Base-by-base conservation (phyloP, 2,797 vertebrate species). In the Hyperoplus immaculatus region DNA sequence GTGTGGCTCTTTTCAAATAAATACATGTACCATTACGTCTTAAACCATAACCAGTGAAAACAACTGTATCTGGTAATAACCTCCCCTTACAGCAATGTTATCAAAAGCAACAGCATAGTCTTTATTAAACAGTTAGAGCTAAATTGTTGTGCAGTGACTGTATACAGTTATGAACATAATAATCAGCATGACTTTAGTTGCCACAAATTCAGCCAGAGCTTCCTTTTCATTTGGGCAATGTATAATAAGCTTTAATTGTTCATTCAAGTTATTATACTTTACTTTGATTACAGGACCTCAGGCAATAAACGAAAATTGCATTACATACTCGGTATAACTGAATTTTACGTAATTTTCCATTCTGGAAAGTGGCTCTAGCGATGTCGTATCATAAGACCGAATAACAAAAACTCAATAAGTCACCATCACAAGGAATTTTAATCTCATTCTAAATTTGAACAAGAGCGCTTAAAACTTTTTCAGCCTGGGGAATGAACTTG, bases 401-500 rank as follows among this genome's bases (percentile, higher is more conserved):
- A 84, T 82, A 75, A 85, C 59, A 78, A 72, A 78, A 87, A 76
- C 64, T 14, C 49, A 81, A 73, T 88, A 84, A 83, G 43, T 78
- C 77, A 72, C 58, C 77, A 69, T 82, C 72, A 66, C 66, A 80
- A 55, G 75, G 74, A 78, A 71, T 81, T 78, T 29, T 84, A 84
- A 91, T 91, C 82, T 84, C 69, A 59, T 87, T 82, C 61, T 69
- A 43, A 61, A 60, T 72, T 84, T 80, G 63, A 74, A 82, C 78
- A 64, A 62, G 50, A 53, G 53, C 5, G 21, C 69, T 79, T 77
- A 70, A 83, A 83, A 81, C 50, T 49, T 56, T 78, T 66, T 58
- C 59, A 50, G 41, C 36, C 67, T 4, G 16, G 80, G 65, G 66
- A 76, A 76, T 78, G 67, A 60, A 86, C 76, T 73, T 68, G 77